phyloP scores from a whole-genome alignment of 2,797 vertebrate species.

The Telmatherina bonti region DNA sequence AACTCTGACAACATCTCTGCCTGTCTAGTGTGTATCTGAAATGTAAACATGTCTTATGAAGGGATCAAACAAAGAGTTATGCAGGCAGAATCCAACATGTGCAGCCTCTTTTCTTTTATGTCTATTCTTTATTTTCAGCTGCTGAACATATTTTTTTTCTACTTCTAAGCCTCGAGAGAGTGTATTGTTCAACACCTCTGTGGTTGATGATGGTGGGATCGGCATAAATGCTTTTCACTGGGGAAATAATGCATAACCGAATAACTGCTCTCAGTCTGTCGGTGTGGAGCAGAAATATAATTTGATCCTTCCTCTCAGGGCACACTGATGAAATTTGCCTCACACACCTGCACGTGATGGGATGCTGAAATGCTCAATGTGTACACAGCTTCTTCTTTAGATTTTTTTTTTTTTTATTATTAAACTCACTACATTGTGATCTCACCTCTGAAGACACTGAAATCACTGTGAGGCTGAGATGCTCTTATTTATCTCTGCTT shows the following conservation, averaged over 20 bases:
- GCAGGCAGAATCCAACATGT: conserved; percentile 29
- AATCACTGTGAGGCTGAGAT: conserved; percentile 49
- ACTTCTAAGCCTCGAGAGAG: conserved; percentile 8
- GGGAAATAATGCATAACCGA: conserved; percentile 40
- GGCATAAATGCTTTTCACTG: conserved; percentile 12
- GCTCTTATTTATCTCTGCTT: conserved; percentile 63
- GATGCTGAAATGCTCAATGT: conserved; percentile 22
- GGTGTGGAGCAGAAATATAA: conserved; percentile 28
- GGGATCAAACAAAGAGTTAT: conserved; percentile 29
- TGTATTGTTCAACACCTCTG: background rate
- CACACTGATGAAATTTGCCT: conserved; percentile 48
- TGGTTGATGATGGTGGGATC: conserved; percentile 13
- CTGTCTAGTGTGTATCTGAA: conserved; percentile 11
- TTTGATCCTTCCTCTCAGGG: conserved; percentile 29
- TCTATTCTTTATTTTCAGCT: conserved; percentile 37
- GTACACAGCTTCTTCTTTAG: conserved; percentile 5
- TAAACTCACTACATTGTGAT: conserved; percentile 8
- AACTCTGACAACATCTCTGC: conserved; percentile 31
- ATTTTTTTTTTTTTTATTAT: too few species aligned
- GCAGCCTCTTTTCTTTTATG: conserved; percentile 36
- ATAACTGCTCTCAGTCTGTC: conserved; percentile 43
- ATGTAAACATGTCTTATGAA: conserved; percentile 34
- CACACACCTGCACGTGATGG: conserved; percentile 42
- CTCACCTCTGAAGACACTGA: conserved; percentile 31
- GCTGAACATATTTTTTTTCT: conserved; percentile 27